phyloP scores from a whole-genome alignment of 2,797 vertebrate species.

The Rhadinocentrus ornatus region DNA sequence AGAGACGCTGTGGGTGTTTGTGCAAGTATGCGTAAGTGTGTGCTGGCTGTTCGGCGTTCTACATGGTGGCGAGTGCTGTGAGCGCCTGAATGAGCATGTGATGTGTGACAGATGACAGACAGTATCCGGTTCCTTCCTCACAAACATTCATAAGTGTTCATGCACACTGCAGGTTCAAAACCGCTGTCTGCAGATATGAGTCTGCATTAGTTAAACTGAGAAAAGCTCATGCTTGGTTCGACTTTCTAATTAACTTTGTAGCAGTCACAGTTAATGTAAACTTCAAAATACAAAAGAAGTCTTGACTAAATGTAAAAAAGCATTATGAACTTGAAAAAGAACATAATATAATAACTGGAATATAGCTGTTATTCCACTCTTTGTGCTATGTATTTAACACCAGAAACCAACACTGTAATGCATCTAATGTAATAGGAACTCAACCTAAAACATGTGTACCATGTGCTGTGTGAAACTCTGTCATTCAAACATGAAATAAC shows the following conservation, averaged over 20 bases:
- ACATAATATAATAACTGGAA: not conserved
- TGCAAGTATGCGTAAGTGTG: conserved; percentile 27
- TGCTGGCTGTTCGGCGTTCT: conserved; percentile 38
- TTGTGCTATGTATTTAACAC: not conserved
- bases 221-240: not conserved
- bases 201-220: conserved; percentile 1
- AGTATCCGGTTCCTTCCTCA: conserved; percentile 62
- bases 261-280: not conserved
- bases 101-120: conserved; percentile 74
- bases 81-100: conserved; percentile 64
- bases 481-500: conserved; percentile 23
- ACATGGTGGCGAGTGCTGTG: conserved; percentile 47
- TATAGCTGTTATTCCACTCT: not conserved
- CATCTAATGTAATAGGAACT: conserved; percentile 44
- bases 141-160: conserved; percentile 23
- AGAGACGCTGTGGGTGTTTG: conserved; percentile 9
- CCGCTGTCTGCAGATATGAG: conserved; percentile 9
- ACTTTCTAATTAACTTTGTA: not conserved
- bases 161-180: conserved; percentile 4
- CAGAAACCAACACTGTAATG: conserved; percentile 20
- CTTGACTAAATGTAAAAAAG: not conserved
- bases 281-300: conserved; percentile 3
- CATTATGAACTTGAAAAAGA: not conserved
- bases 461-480: not conserved
- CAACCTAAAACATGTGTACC: conserved; percentile 21